Evolutionary conservation across 2,113 vertebrate species (phyloP).

Genomic region (Podilymbus podiceps): DNA sequence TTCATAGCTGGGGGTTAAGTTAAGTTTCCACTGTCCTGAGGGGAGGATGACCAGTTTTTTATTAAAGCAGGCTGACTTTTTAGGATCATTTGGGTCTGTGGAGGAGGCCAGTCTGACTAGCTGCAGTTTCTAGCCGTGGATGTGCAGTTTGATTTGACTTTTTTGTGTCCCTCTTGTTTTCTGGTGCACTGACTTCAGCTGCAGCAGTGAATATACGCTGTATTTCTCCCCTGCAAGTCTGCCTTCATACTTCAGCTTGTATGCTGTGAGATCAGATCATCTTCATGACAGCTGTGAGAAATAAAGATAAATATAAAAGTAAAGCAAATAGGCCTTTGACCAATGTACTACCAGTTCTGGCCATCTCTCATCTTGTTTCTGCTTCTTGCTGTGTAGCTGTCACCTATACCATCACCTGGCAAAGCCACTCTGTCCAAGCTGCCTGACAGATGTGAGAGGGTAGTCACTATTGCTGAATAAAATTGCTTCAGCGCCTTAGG

Average conservation of each 20-base stretch:
- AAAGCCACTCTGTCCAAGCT: not conserved
- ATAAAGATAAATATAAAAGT: not conserved
- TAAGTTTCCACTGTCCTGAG: not conserved
- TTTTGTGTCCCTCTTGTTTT: not conserved
- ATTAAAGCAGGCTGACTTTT: not conserved
- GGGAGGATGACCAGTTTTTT: not conserved
- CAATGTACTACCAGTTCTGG: not conserved
- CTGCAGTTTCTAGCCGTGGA: not conserved
- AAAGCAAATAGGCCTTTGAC: not conserved
- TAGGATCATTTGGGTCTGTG: not conserved
- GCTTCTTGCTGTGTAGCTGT: not conserved
- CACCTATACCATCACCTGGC: not conserved
- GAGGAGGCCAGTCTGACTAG: not conserved
- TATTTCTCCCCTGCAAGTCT: not conserved
- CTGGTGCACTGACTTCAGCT: not conserved
- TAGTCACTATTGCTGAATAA: not conserved
- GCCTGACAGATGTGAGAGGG: not conserved
- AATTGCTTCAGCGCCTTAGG: not conserved
- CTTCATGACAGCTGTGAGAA: not conserved
- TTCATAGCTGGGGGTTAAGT: not conserved
- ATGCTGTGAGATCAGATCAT: not conserved
- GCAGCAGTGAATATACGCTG: not conserved
- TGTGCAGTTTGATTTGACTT: not conserved
- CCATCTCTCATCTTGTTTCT: not conserved
- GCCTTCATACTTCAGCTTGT: not conserved